phyloP scores from a whole-genome alignment of 2,113 vertebrate species.

The Tricholaema leucomelas region DNA sequence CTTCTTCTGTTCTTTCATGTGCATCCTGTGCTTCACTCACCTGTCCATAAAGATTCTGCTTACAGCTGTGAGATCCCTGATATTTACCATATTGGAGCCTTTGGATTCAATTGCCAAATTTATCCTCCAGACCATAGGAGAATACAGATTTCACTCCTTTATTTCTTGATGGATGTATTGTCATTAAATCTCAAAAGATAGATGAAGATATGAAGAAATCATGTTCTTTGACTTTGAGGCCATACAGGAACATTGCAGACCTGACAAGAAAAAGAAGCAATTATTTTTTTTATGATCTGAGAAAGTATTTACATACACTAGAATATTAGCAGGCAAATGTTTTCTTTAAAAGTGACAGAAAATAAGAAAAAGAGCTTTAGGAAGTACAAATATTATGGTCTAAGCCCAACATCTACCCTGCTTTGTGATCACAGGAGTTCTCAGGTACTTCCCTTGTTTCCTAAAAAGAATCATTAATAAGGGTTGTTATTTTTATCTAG shows the following conservation, averaged over 20 bases:
- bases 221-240: not conserved
- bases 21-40: not conserved
- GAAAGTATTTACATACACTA: not conserved
- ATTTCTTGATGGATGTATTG: not conserved
- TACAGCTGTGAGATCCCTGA: not conserved
- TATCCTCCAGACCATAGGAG: not conserved
- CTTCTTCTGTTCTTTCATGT: not conserved
- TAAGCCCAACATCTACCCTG: not conserved
- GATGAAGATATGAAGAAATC: not conserved
- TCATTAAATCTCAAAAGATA: not conserved
- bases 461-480: not conserved
- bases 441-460: not conserved
- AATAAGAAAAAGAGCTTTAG: not conserved
- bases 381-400: not conserved
- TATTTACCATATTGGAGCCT: accelerated
- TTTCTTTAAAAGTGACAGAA: not conserved
- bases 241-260: not conserved
- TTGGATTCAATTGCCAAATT: not conserved
- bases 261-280: not conserved
- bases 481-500: not conserved
- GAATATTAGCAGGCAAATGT: not conserved
- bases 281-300: not conserved
- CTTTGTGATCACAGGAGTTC: not conserved
- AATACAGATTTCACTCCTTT: not conserved
- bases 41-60: accelerated